A percentile compares a stretch with the other conserved stretches of the same genome.
Evolutionary conservation across 2,797 vertebrate genomes (phyloP).

Genomic region (Sebastes steindachneri): DNA sequence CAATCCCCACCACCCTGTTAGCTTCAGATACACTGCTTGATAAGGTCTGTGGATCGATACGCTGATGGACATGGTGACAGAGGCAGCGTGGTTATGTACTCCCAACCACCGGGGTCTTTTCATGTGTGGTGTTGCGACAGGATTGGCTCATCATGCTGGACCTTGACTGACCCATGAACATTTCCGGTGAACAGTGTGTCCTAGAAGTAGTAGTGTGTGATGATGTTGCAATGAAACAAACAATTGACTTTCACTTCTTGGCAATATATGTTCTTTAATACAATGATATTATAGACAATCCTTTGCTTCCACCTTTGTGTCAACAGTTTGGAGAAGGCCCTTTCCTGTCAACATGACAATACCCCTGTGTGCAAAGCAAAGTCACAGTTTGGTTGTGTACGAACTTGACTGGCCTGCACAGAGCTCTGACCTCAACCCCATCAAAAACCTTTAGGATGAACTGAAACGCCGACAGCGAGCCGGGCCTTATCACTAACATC

Average conservation of each 20-base stretch:
- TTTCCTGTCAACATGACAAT: neutral
- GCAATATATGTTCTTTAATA: too few species aligned
- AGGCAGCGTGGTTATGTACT: slow-evolving; percentile 36
- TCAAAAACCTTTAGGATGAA: neutral
- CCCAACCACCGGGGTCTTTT: slow-evolving; percentile 31
- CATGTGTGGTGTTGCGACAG: slow-evolving; percentile 16
- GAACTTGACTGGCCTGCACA: neutral
- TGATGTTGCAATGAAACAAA: neutral
- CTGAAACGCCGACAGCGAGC: neutral
- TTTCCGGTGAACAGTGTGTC: neutral
- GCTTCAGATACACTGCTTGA: slow-evolving; percentile 69
- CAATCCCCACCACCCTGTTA: slow-evolving; percentile 66
- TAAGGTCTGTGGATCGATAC: slow-evolving; percentile 72
- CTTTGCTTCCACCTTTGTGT: neutral
- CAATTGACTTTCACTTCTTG: too few species aligned
- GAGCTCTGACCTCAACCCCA: neutral
- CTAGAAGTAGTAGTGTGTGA: neutral
- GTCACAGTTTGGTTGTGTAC: neutral
- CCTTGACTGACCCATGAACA: slow-evolving; percentile 9
- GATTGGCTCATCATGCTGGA: slow-evolving; percentile 1
- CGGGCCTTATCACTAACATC: neutral
- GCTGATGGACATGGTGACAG: slow-evolving; percentile 64
- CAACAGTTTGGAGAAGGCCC: neutral
- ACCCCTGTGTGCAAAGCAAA: neutral
- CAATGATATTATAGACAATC: neutral